These are phyloP conservation scores for Circaetus gallicus DNA, from an alignment of 2,113 vertebrate species.

Conservation along the genomic window DNA sequence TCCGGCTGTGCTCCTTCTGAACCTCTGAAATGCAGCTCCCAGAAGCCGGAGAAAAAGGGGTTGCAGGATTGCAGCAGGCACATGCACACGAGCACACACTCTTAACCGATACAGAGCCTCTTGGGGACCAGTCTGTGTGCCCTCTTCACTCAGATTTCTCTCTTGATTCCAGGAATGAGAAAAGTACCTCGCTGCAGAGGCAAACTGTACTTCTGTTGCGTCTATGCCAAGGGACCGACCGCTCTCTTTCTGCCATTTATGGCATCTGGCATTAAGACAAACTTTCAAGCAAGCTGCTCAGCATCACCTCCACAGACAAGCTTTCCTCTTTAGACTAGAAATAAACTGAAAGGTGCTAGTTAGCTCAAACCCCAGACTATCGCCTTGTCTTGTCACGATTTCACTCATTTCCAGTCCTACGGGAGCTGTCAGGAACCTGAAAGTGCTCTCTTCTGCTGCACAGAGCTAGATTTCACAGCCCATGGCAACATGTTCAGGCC, in stretches of 20 bases:
- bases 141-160: not conserved
- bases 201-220: not conserved
- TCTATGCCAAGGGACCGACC: not conserved
- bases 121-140: not conserved
- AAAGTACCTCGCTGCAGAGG: accelerated
- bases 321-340: not conserved
- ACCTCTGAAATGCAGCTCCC: not conserved
- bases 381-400: not conserved
- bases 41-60: accelerated
- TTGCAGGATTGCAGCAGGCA: accelerated
- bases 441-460: not conserved
- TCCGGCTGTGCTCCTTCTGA: accelerated
- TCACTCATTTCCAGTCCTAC: not conserved
- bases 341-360: not conserved
- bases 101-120: not conserved
- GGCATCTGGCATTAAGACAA: not conserved
- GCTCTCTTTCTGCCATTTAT: not conserved
- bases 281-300: not conserved
- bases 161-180: not conserved
- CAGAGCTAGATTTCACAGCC: no score
- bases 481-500: not conserved
- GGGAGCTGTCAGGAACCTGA: not conserved
- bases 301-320: not conserved
- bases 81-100: not conserved
- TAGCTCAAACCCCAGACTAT: not conserved